A percentile compares a stretch with the other conserved stretches of the same genome.
These are phyloP conservation scores for Dysidea cf. avara DNA, from an alignment of 37 sponge, comb jelly and placozoan species.

Conservation along the genomic window DNA sequence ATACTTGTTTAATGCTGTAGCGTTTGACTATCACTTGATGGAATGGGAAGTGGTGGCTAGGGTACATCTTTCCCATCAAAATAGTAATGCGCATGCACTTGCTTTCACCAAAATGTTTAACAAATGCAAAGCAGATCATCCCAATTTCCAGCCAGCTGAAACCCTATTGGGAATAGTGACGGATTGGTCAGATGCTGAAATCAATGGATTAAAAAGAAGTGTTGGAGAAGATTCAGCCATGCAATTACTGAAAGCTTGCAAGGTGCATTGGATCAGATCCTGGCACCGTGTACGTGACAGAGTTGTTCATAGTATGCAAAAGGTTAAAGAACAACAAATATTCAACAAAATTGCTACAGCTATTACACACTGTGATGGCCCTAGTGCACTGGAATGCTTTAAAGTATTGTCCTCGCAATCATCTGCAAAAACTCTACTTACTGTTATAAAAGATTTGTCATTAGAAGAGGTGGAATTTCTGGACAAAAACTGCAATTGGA, in stretches of 20 bases:
- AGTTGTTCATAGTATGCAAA: neutral
- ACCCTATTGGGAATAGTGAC: constrained; percentile 9
- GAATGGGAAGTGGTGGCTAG: constrained; percentile 20
- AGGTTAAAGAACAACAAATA: neutral
- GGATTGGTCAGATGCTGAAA: constrained; percentile 25
- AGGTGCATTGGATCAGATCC: constrained; percentile 23
- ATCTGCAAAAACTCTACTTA: too few relatives aligned
- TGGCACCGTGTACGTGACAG: constrained; percentile 23
- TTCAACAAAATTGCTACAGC: constrained; percentile 8
- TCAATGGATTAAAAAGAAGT: constrained; percentile 19
- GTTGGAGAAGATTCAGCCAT: constrained; percentile 19
- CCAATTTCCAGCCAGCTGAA: neutral
- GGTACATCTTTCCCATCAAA: constrained; percentile 8
- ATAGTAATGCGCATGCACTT: constrained; percentile 6
- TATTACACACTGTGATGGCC: neutral
- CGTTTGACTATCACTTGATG: constrained; percentile 10
- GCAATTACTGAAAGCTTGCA: constrained; percentile 26
- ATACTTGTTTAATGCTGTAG: constrained; percentile 30
- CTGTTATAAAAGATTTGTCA: too few relatives aligned
- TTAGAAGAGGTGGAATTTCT: constrained; percentile 10
- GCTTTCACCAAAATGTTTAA: constrained; percentile 18
- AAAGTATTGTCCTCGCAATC: too few relatives aligned
- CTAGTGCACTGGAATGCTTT: neutral
- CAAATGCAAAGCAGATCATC: neutral
- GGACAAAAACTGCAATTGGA: constrained; percentile 9